Base-by-base conservation (phyloP, 2,113 vertebrate species). In the Dasyornis broadbenti region DNA sequence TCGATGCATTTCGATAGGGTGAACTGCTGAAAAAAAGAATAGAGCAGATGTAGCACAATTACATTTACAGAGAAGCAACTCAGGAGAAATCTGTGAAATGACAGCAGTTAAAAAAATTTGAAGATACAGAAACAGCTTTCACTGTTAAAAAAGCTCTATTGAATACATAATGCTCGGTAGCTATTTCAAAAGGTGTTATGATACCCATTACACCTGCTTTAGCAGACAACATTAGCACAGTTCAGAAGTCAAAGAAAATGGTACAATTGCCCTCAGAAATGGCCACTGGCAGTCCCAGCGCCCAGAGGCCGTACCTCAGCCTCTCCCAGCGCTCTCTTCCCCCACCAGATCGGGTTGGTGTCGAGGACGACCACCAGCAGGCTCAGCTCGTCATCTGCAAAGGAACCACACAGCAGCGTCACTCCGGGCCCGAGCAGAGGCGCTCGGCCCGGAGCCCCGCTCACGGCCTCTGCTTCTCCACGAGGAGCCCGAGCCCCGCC, bases 281-380 rank as follows among this genome's bases (percentile, higher is more conserved):
- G 15, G 3, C 18, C 57, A 10, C 0, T n/a, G 7, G 50, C 3
- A 69, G 39, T 1, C 6, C 18, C 72, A 39, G 7, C 15, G 1
- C 42, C 17, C 56, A 4, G 7, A 20, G 21, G 35, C 16, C 47
- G 7, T 33, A 99, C 99, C 98, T 98, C 96, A 14, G 98, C 98
- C 35, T 99, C 98, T 35, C 97, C 98, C 7, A 99, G 97, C 4
- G 98, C 98, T 89, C 98, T 99, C 96, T 99, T 99, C 3, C 99
- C 99, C 99, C 99, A 99, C 99, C 99, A 99, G 82, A 99, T 98
- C 2, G 99, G 99, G 92, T 99, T 99, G 39, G 99, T 98, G 93
- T 99, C 99, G 31, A 99, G 87, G 39, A 99, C 81, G 59, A 99
- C 93, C 53, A 99, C 98, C 91, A 99, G 97, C 88, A 99, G 97